phyloP scores from a whole-genome alignment of 2,113 vertebrate genomes.

The Solea senegalensis region DNA sequence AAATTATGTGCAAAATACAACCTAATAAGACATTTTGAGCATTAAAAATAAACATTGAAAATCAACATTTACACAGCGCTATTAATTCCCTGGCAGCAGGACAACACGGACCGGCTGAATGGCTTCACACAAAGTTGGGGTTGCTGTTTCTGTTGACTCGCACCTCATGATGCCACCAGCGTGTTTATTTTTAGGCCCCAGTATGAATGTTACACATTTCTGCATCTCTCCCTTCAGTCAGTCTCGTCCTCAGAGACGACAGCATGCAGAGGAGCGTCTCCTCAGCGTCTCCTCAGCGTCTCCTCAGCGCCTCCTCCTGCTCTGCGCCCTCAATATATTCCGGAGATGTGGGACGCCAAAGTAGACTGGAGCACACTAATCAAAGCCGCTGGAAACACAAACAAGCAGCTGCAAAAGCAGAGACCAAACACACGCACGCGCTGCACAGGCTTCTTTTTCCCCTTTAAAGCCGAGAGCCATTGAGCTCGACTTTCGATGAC shows the following conservation, averaged over 20 bases:
- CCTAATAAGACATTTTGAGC: slow-evolving; percentile 7
- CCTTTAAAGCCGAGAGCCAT: slow-evolving; percentile 7
- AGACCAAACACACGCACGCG: slow-evolving; percentile 6
- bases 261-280: slow-evolving; percentile 75
- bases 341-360: slow-evolving; percentile 83
- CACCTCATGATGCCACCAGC: slow-evolving; percentile 15
- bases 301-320: slow-evolving; percentile 59
- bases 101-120: not conserved
- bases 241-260: slow-evolving; percentile 78
- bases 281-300: no score
- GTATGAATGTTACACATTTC: not conserved
- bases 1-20: slow-evolving; percentile 16
- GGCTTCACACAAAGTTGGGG: not conserved
- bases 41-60: not conserved
- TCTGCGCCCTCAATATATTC: slow-evolving; percentile 83
- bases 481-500: slow-evolving; percentile 12
- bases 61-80: not conserved
- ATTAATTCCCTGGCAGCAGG: not conserved
- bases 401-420: slow-evolving; percentile 35
- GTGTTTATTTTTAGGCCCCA: slow-evolving; percentile 44
- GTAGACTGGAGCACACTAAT: slow-evolving; percentile 83
- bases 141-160: slow-evolving; percentile 2
- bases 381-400: slow-evolving; percentile 51
- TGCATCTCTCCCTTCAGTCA: slow-evolving; percentile 38
- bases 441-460: not conserved